Evolutionary conservation across 2,888 invertebrate species (phyloP).

Genomic region (Dicranocentrus wangi): DNA sequence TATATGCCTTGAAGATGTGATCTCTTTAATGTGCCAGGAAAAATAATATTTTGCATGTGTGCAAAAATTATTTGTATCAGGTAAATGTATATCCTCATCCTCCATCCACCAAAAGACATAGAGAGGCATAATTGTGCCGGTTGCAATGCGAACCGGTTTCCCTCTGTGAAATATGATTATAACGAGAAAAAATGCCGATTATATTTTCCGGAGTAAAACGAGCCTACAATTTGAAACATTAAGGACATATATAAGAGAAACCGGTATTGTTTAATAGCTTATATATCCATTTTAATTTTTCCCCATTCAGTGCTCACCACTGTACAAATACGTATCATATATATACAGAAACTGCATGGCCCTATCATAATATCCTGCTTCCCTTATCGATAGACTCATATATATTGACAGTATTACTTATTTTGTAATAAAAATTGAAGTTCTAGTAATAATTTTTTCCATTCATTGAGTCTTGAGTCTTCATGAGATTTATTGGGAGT

Average conservation of each 20-base stretch:
- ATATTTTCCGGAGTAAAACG: slow-evolving; percentile 54
- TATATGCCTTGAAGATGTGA: too few relatives aligned
- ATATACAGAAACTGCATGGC: not conserved
- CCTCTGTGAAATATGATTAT: slow-evolving; percentile 57
- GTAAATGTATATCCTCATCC: too few relatives aligned
- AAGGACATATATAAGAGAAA: slow-evolving; percentile 37
- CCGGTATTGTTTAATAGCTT: slow-evolving; percentile 49
- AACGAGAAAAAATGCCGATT: slow-evolving; percentile 38
- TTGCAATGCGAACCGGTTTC: slow-evolving; percentile 48
- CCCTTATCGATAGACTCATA: not conserved
- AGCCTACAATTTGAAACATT: slow-evolving; percentile 39
- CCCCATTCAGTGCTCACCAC: not conserved
- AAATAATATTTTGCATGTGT: too few relatives aligned
- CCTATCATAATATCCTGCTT: slow-evolving; percentile 15
- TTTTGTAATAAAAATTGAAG: slow-evolving; percentile 35
- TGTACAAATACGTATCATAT: too few relatives aligned
- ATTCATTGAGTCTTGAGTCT: slow-evolving; percentile 22
- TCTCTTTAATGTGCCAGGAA: too few relatives aligned
- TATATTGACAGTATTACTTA: slow-evolving; percentile 26
- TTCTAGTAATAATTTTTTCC: slow-evolving; percentile 26
- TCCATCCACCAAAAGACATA: not conserved
- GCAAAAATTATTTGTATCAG: too few relatives aligned
- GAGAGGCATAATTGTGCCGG: slow-evolving; percentile 1
- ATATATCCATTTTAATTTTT: slow-evolving; percentile 24
- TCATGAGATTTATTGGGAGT: slow-evolving; percentile 19